These are phyloP conservation scores for Ceratina calcarata DNA, from an alignment of 1,140 invertebrate genomes.

Conservation along the genomic window DNA sequence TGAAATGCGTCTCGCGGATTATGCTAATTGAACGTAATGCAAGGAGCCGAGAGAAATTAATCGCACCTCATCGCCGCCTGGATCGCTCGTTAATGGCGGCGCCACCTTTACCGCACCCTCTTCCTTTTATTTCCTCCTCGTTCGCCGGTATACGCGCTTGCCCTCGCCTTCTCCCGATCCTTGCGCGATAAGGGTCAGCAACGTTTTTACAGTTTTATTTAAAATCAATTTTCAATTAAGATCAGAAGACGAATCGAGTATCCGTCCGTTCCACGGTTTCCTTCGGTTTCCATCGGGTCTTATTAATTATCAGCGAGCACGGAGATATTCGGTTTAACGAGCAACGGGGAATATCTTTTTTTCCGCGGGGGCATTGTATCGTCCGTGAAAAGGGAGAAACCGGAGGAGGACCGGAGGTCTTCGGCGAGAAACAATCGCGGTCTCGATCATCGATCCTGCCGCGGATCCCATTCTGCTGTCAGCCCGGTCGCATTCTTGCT, in stretches of 20 bases:
- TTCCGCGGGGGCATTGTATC: conserved; percentile 34
- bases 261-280: no score
- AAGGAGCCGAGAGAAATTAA: conserved; percentile 64
- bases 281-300: conserved; percentile 5
- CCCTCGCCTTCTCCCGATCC: background rate
- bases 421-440: conserved; percentile 45
- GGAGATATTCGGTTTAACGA: conserved; percentile 26
- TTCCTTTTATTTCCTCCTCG: conserved; percentile 26
- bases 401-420: conserved; percentile 23
- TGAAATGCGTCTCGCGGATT: conserved; percentile 42
- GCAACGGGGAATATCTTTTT: conserved; percentile 17
- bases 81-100: conserved; percentile 54
- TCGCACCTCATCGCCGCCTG: conserved; percentile 45
- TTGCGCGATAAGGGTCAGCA: background rate
- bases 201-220: background rate
- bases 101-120: conserved; percentile 19
- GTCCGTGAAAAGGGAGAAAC: conserved; percentile 14
- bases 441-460: conserved; percentile 62
- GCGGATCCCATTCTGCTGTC: conserved; percentile 61
- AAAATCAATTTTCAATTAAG: no score
- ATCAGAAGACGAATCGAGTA: no score
- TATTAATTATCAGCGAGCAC: conserved; percentile 37
- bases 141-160: background rate
- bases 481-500: conserved; percentile 56
- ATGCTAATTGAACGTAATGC: conserved; percentile 69